phyloP scores from a whole-genome alignment of 2,797 vertebrate species.

The Smutsia gigantea region DNA sequence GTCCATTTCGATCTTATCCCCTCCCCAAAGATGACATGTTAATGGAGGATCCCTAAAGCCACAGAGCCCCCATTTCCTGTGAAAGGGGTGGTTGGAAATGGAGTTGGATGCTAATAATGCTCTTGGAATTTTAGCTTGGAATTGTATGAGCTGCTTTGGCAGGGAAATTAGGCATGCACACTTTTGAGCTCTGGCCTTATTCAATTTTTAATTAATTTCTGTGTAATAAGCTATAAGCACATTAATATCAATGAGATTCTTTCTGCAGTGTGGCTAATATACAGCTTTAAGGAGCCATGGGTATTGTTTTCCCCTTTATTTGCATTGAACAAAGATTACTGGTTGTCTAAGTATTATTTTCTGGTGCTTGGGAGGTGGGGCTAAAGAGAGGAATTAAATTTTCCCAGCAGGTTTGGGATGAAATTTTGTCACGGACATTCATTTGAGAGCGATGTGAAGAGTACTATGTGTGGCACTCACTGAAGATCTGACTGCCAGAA shows the following conservation, averaged over 20 bases:
- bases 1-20: conserved; percentile 53
- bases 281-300: conserved; percentile 76
- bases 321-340: conserved; percentile 68
- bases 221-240: conserved; percentile 87
- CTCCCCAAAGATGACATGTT: conserved; percentile 66
- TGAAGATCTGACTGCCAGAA: conserved; percentile 71
- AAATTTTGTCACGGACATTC: conserved; percentile 19
- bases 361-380: conserved; percentile 30
- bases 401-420: conserved; percentile 41
- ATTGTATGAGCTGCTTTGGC: conserved; percentile 80
- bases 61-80: conserved; percentile 62
- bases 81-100: conserved; percentile 71
- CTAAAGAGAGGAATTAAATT: conserved; percentile 65
- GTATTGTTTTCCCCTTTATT: conserved; percentile 72
- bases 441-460: background rate
- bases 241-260: conserved; percentile 86
- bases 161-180: conserved; percentile 84
- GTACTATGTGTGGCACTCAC: background rate
- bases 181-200: conserved; percentile 83
- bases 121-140: conserved; percentile 79
- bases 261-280: conserved; percentile 77
- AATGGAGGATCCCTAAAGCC: conserved; percentile 68
- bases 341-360: conserved; percentile 70
- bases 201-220: conserved; percentile 88
- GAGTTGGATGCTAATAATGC: conserved; percentile 84